Base-by-base conservation (phyloP, 2,113 vertebrate genomes). In the Plestiodon gilberti region DNA sequence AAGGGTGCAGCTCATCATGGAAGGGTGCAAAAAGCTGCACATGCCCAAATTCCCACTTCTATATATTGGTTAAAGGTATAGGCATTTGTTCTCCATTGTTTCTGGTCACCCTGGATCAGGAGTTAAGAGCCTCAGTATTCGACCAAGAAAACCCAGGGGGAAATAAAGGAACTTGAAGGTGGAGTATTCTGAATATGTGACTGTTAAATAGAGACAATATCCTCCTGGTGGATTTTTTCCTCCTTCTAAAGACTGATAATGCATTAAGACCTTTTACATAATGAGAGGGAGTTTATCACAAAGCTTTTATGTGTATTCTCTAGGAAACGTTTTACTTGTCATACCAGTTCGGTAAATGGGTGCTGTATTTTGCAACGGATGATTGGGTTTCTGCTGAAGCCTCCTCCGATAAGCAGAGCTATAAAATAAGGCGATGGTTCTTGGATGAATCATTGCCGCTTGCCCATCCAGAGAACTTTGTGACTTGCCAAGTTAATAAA, bases 401-500 rank as follows among this genome's bases (percentile, higher is more conserved):
- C 64, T 55, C 69, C 84, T 78, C 80, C 75, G 40, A 67, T 69
- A 89, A 91, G 78, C 55, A 89, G 52, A 28, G 78, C 71, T 67
- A 35, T 70, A 84, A 88, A 89, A 89, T 86, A 73, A 84, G 57
- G 59, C 28, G 78, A 0, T 87, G 71, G 5, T 82, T 94, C 76
- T 88, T 35, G 40, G 4, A 0, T 69, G 91, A 90, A 82, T 90
- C 78, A 59, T 81, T 30, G 48, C 40, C 65, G 75, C 35, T 81
- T 71, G 87, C 82, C 90, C 30, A 48, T 52, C 71, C 1, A 30
- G 71, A 88, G 78, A 61, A 78, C 33, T 86, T 80, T 87, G 40
- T 33, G 85, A 81, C 67, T 90, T 85, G 82, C 61, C 30, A 90
- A 85, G 76, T 84, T 90, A 92, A 90, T 81, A 91, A 92, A 93